Conservation (phyloP, 2,113 vertebrate genomes). For the Columba janthina region DNA sequence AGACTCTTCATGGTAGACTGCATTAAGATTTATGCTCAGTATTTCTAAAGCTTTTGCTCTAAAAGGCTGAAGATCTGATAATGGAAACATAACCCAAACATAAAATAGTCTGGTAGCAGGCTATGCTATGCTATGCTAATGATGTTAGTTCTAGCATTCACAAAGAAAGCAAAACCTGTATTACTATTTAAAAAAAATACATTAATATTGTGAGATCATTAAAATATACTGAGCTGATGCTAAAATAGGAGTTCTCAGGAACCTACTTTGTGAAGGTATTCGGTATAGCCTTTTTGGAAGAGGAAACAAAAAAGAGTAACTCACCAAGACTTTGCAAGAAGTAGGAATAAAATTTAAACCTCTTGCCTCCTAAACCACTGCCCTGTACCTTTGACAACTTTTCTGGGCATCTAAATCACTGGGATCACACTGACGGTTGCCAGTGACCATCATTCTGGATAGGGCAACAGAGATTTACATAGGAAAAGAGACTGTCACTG, state of each 20-base stretch:
- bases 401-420: background rate
- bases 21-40: background rate
- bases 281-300: background rate
- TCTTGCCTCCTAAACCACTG: background rate
- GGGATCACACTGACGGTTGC: background rate
- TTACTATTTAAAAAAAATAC: background rate
- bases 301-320: background rate
- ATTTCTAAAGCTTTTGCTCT: background rate
- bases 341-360: background rate
- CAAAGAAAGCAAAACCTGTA: background rate
- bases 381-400: background rate
- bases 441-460: background rate
- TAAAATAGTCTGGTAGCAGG: background rate
- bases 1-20: background rate
- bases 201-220: background rate
- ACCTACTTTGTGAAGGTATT: accelerated
- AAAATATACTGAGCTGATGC: background rate
- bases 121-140: background rate
- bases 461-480: background rate
- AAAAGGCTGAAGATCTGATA: background rate
- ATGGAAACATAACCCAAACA: background rate
- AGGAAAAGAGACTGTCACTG: background rate
- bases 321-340: background rate
- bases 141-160: background rate
- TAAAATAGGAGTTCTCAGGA: background rate